phyloP scores from a whole-genome alignment of 2,113 vertebrate species.

The Cinclus mexicanus region DNA sequence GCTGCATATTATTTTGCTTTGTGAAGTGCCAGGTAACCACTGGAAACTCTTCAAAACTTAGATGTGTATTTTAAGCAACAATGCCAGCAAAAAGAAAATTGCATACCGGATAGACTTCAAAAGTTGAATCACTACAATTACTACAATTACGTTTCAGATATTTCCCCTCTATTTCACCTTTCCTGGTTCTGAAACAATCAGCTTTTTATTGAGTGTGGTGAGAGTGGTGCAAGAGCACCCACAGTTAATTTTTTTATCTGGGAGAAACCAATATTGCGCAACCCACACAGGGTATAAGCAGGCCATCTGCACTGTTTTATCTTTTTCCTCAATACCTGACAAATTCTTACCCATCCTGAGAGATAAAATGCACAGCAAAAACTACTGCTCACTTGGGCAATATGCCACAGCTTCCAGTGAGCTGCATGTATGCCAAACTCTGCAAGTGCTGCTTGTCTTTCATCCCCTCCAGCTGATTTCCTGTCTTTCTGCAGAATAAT shows the following conservation, averaged over 20 bases:
- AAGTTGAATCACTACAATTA: background rate
- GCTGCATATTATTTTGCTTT: background rate
- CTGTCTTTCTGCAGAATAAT: background rate
- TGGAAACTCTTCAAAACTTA: background rate
- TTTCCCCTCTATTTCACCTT: background rate
- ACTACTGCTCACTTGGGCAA: background rate
- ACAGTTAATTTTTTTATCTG: conserved; percentile 58
- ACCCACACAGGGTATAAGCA: background rate
- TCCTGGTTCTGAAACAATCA: background rate
- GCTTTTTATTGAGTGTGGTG: background rate
- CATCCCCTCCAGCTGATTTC: background rate
- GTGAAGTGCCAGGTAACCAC: background rate
- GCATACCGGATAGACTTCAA: background rate
- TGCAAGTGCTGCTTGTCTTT: background rate
- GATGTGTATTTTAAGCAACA: background rate
- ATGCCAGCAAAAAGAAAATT: background rate
- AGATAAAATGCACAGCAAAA: conserved; percentile 18
- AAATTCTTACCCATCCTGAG: background rate
- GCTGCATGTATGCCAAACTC: background rate
- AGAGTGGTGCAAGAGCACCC: background rate
- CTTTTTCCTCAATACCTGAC: conserved; percentile 16
- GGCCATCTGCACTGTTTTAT: background rate
- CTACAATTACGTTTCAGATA: background rate
- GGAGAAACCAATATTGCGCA: background rate
- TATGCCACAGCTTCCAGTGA: background rate